Conservation (phyloP, 2,113 vertebrate genomes). For the Laticauda colubrina region DNA sequence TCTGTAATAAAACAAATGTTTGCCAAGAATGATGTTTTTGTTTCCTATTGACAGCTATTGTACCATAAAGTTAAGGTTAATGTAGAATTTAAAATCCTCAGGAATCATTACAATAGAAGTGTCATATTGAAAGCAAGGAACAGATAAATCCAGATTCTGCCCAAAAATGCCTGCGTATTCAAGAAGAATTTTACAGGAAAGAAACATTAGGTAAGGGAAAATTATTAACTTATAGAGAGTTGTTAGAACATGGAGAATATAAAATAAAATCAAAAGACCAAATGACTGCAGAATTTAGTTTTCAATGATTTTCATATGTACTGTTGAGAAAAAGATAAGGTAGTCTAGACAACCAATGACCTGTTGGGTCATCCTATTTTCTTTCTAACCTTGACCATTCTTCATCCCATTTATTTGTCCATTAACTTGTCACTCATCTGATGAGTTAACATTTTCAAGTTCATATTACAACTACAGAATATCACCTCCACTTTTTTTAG, state of each 20-base stretch:
- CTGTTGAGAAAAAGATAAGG: not conserved
- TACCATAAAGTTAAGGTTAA: not conserved
- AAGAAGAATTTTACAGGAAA: not conserved
- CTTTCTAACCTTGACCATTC: not conserved
- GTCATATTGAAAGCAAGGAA: not conserved
- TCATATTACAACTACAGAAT: not conserved
- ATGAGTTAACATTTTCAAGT: not conserved
- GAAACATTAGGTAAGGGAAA: not conserved
- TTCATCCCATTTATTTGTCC: not conserved
- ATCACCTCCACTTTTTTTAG: not conserved
- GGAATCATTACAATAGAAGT: not conserved
- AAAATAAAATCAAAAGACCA: not conserved
- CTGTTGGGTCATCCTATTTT: not conserved
- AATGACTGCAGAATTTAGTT: not conserved
- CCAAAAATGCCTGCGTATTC: not conserved
- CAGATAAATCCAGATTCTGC: not conserved
- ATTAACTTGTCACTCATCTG: not conserved
- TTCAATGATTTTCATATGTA: not conserved
- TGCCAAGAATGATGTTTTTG: not conserved
- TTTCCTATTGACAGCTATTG: not conserved
- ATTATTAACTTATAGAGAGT: not conserved
- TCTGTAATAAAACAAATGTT: not conserved
- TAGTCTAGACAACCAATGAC: not conserved
- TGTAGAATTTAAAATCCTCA: not conserved
- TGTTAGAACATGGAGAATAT: not conserved